Evolutionary conservation across 2,113 vertebrate species (phyloP).

Genomic region (Typhlomys cinereus): DNA sequence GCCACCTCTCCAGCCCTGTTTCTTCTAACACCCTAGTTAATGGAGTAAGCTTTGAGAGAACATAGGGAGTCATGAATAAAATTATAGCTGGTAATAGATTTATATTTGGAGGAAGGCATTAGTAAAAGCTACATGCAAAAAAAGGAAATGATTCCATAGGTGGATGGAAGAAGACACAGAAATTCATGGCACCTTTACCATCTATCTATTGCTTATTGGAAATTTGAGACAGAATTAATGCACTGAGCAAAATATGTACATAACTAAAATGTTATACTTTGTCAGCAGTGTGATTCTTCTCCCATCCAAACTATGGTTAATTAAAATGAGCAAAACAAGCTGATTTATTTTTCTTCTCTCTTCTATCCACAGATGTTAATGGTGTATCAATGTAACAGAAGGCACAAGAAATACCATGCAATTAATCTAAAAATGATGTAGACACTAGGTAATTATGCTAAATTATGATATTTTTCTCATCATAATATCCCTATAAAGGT

Average conservation of each 20-base stretch:
- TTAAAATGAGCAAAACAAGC: neutral
- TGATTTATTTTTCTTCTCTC: neutral
- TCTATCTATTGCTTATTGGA: neutral
- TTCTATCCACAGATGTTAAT: neutral
- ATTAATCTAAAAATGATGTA: neutral
- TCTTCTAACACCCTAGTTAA: no score
- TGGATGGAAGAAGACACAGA: neutral
- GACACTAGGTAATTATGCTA: slow-evolving; percentile 5
- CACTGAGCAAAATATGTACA: neutral
- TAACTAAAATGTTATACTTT: neutral
- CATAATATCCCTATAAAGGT: neutral
- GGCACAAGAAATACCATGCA: neutral
- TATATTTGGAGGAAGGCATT: neutral
- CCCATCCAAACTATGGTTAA: neutral
- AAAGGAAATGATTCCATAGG: neutral
- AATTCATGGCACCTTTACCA: slow-evolving; percentile 8
- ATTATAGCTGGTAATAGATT: neutral
- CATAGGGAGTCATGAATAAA: neutral
- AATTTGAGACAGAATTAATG: neutral
- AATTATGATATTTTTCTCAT: neutral
- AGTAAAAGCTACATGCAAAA: neutral
- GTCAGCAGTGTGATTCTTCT: neutral
- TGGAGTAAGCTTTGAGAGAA: neutral
- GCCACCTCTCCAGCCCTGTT: no score
- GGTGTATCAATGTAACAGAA: neutral